These are phyloP conservation scores for Tringa solitaria DNA, from an alignment of 2,113 vertebrate genomes.

Conservation along the genomic window DNA sequence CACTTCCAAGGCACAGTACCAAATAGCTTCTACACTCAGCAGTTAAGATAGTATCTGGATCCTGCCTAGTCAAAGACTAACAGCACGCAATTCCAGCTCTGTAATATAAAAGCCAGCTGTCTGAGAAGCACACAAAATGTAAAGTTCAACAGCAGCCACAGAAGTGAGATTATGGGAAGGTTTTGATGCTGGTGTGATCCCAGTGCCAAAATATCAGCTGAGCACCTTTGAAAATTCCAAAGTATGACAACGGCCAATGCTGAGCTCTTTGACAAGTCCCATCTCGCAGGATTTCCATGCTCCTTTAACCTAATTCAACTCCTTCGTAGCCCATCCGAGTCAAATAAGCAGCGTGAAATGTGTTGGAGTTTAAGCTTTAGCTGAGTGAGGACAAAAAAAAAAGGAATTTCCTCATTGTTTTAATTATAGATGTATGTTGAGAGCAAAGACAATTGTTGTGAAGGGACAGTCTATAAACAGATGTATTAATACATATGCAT, in stretches of 20 bases:
- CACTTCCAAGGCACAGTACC: not conserved
- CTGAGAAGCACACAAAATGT: not conserved
- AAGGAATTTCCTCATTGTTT: not conserved
- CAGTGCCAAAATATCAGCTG: not conserved
- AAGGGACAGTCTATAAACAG: not conserved
- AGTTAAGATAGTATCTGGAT: not conserved
- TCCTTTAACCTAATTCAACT: not conserved
- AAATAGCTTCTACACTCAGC: not conserved
- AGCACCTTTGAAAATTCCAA: not conserved
- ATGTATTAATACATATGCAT: not conserved
- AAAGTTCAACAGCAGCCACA: not conserved
- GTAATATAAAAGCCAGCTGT: not conserved
- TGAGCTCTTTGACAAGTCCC: not conserved
- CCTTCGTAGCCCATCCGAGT: fast-evolving
- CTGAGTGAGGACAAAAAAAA: not conserved
- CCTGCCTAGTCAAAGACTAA: not conserved
- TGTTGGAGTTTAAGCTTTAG: conserved; percentile 4
- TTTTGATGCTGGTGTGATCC: not conserved
- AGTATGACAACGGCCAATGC: not conserved
- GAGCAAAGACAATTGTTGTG: not conserved
- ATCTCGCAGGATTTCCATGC: not conserved
- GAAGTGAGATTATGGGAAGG: not conserved
- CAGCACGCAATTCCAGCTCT: not conserved
- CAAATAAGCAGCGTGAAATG: not conserved
- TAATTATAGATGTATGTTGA: not conserved